phyloP scores from a whole-genome alignment of 2,888 invertebrate species.

The Alsophila aescularia region DNA sequence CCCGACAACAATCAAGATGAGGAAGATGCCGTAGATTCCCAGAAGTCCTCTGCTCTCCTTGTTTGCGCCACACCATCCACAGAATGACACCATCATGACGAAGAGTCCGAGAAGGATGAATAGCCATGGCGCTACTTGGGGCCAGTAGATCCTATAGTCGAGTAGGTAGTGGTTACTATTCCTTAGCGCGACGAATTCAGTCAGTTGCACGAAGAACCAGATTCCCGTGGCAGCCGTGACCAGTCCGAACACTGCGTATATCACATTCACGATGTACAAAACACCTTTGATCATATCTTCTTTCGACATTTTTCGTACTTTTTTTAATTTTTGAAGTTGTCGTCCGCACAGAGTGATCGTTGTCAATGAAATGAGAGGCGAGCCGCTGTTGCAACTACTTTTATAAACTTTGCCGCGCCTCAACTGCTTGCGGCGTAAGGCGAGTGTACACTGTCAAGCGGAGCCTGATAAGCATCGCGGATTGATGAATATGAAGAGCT shows the following conservation, averaged over 20 bases:
- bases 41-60: conserved; percentile 72
- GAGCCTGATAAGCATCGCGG: conserved; percentile 14
- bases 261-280: conserved; percentile 71
- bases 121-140: conserved; percentile 80
- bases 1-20: conserved; percentile 65
- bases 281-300: conserved; percentile 73
- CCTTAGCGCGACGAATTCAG: conserved; percentile 72
- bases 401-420: conserved; percentile 70
- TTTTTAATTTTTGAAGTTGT: conserved; percentile 29
- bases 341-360: conserved; percentile 59
- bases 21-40: conserved; percentile 70
- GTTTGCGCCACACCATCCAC: conserved; percentile 75
- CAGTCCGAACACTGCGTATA: conserved; percentile 76
- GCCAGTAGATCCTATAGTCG: conserved; percentile 80
- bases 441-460: conserved; percentile 35
- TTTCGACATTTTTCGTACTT: conserved; percentile 59
- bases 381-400: conserved; percentile 60
- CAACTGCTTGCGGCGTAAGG: conserved; percentile 34
- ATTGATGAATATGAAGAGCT: conserved; percentile 30
- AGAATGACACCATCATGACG: conserved; percentile 73
- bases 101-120: conserved; percentile 73
- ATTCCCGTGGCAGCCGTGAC: conserved; percentile 75
- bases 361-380: conserved; percentile 72
- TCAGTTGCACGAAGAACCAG: conserved; percentile 79
- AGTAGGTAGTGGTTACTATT: conserved; percentile 77